Evolutionary conservation across 2,113 vertebrate genomes (phyloP).

Genomic region (Nannobrachium achirus): DNA sequence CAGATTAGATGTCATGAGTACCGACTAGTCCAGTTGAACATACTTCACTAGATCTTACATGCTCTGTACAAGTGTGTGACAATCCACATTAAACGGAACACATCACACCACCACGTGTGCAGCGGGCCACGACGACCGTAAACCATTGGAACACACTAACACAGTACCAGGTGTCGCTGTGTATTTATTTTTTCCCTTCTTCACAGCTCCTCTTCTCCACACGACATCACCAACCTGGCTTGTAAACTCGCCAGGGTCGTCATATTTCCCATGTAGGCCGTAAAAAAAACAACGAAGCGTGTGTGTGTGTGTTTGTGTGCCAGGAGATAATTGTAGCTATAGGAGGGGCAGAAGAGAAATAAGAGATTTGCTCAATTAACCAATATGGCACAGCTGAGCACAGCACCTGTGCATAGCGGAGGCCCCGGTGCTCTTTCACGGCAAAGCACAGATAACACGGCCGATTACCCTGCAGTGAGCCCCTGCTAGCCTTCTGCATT

Average conservation of each 20-base stretch:
- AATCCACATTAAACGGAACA: no score
- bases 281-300: conserved; percentile 52
- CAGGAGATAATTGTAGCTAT: conserved; percentile 72
- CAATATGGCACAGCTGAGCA: conserved; percentile 78
- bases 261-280: conserved; percentile 53
- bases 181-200: no score
- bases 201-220: no score
- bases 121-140: no score
- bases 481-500: conserved; percentile 20
- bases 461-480: conserved; percentile 75
- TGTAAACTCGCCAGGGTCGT: conserved; percentile 36
- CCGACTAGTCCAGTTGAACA: no score
- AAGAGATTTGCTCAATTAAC: conserved; percentile 82
- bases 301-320: conserved; percentile 23
- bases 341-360: conserved; percentile 73
- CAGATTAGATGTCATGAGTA: no score
- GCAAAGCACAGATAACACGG: conserved; percentile 64
- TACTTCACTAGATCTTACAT: no score
- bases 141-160: no score
- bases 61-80: no score
- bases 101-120: no score
- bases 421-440: conserved; percentile 32
- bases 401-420: conserved; percentile 78
- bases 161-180: no score
- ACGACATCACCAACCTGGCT: no score